phyloP scores from a whole-genome alignment of 2,888 invertebrate genomes.

The Amiota minor region DNA sequence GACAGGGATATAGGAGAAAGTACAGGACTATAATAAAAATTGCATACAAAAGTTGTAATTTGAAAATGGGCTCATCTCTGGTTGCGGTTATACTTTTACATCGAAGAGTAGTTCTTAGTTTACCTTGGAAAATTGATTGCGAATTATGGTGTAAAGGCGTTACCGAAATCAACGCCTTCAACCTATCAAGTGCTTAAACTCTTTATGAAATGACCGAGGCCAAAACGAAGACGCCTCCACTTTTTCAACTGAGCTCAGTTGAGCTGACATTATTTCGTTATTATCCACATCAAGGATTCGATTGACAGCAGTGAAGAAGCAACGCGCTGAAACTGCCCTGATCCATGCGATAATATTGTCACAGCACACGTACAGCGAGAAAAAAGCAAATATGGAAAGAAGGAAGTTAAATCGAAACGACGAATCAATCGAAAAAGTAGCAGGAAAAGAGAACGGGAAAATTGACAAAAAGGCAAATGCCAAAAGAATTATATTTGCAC shows the following conservation, averaged over 20 bases:
- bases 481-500: constrained; percentile 20
- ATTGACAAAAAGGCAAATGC: not conserved
- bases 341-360: constrained; percentile 64
- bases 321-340: constrained; percentile 62
- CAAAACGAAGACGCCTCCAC: constrained; percentile 38
- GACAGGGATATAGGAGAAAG: no score
- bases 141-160: no score
- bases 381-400: constrained; percentile 20
- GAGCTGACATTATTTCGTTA: constrained; percentile 65
- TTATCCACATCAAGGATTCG: constrained; percentile 66
- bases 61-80: not conserved
- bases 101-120: not conserved
- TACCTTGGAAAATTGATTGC: not conserved
- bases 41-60: constrained; percentile 5
- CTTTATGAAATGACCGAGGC: constrained; percentile 36
- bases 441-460: not conserved
- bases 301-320: constrained; percentile 55
- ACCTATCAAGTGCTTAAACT: constrained; percentile 40
- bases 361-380: constrained; percentile 46
- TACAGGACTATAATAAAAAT: no score
- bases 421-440: not conserved
- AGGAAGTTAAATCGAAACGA: constrained; percentile 13
- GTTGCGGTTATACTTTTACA: not conserved
- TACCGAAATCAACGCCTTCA: no score
- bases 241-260: constrained; percentile 43